Percentiles rank a stretch among this genome's conserved stretches.
phyloP scores from a whole-genome alignment of 2,113 vertebrate genomes.

The Chaetops frenatus region DNA sequence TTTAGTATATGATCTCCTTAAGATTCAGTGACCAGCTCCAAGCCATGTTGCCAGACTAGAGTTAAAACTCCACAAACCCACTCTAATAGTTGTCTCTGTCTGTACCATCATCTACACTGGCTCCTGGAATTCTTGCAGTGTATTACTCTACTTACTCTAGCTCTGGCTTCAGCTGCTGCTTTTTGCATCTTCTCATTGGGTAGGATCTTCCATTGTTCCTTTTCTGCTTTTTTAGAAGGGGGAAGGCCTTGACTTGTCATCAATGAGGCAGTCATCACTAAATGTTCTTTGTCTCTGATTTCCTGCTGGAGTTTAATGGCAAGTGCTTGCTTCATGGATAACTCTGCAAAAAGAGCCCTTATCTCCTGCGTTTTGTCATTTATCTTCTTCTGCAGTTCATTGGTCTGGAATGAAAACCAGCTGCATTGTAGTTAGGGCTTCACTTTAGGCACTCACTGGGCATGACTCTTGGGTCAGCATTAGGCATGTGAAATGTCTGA shows the following conservation, averaged over 20 bases:
- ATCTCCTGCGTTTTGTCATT: slow-evolving; percentile 72
- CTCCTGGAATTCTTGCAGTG: not conserved
- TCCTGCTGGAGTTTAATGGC: slow-evolving; percentile 81
- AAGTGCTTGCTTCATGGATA: slow-evolving; percentile 83
- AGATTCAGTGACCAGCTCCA: not conserved
- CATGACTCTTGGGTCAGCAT: no score
- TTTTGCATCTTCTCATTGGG: slow-evolving; percentile 69
- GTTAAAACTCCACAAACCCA: not conserved
- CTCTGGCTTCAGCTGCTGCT: slow-evolving; percentile 67
- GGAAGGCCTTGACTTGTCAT: slow-evolving; percentile 80
- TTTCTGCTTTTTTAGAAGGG: slow-evolving; percentile 76
- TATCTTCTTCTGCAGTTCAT: slow-evolving; percentile 71
- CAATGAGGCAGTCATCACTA: slow-evolving; percentile 75
- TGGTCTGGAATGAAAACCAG: slow-evolving; percentile 70
- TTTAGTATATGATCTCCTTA: not conserved
- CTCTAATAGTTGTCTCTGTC: not conserved
- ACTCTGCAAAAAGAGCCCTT: slow-evolving; percentile 82
- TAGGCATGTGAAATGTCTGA: not conserved
- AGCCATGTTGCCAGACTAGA: not conserved
- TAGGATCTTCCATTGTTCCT: slow-evolving; percentile 73
- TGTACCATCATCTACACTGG: not conserved
- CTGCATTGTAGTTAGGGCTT: not conserved
- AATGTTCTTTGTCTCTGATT: slow-evolving; percentile 76
- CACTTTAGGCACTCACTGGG: not conserved
- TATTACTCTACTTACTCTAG: slow-evolving; percentile 69